A percentile compares a stretch with the other conserved stretches of the same genome.
Conservation (phyloP, 2,797 vertebrate genomes). For the Acomys russatus region DNA sequence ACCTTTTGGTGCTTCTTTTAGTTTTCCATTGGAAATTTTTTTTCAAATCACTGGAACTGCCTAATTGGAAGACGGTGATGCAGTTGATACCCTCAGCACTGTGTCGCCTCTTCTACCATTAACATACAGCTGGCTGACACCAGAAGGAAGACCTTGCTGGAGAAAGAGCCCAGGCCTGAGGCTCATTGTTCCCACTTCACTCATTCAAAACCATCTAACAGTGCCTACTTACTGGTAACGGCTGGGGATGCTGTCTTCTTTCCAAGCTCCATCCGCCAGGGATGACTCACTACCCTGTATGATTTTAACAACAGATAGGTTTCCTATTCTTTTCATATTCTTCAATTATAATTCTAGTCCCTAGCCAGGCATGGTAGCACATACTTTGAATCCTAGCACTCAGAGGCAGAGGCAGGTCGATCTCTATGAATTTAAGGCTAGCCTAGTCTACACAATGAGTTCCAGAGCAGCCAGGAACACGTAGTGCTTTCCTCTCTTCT, state of each 20-base stretch:
- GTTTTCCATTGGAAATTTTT: background rate
- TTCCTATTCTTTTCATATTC: background rate
- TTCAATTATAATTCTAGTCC: background rate
- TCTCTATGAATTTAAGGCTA: background rate
- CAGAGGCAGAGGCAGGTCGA: background rate
- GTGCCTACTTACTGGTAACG: background rate
- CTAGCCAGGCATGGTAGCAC: background rate
- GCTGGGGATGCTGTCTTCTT: background rate
- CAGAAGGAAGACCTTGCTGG: background rate
- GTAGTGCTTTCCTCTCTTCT: background rate
- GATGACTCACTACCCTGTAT: background rate
- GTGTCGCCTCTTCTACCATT: background rate
- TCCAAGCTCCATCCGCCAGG: background rate
- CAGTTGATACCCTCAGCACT: background rate
- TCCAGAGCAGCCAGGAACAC: background rate
- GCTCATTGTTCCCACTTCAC: background rate
- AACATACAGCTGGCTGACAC: background rate
- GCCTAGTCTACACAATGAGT: background rate
- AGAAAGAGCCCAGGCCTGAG: background rate
- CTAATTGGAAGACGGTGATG: background rate
- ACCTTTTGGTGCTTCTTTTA: slow-evolving; percentile 16
- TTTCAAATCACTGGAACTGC: background rate
- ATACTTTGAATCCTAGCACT: background rate
- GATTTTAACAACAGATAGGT: background rate
- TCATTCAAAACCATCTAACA: background rate